A percentile compares a stretch with the other conserved stretches of the same genome.
Conservation (phyloP, 2,888 invertebrate genomes). For the Endomychus coccineus region DNA sequence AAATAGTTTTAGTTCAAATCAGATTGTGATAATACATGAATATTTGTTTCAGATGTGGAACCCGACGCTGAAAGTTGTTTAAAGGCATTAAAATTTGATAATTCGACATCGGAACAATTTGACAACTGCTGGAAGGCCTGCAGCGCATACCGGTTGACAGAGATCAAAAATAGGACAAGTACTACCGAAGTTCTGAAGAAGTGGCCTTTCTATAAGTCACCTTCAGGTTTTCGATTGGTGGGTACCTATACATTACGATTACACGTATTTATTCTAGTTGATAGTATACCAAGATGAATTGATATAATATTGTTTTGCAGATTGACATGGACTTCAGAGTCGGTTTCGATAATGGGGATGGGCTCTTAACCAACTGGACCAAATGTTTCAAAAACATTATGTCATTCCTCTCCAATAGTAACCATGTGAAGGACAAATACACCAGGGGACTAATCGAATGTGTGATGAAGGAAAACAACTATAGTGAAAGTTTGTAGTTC, state of each 20-base stretch:
- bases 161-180: background rate
- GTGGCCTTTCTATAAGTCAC: background rate
- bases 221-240: slow-evolving; percentile 2
- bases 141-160: background rate
- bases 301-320: background rate
- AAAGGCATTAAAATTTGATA: slow-evolving; percentile 1
- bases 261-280: no score
- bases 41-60: background rate
- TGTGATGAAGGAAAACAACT: no score
- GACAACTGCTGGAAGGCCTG: slow-evolving; percentile 2
- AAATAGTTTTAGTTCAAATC: no score
- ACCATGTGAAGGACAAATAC: background rate
- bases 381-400: background rate
- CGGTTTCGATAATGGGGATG: background rate
- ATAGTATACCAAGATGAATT: no score
- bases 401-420: background rate
- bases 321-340: background rate
- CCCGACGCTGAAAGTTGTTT: no score
- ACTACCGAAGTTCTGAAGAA: slow-evolving; percentile 1
- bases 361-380: background rate
- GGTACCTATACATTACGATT: background rate
- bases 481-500: no score
- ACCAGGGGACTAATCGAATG: no score
- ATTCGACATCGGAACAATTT: slow-evolving; percentile 1
- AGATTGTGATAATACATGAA: no score